phyloP scores from a whole-genome alignment of 2,797 vertebrate genomes.

The Anableps anableps region DNA sequence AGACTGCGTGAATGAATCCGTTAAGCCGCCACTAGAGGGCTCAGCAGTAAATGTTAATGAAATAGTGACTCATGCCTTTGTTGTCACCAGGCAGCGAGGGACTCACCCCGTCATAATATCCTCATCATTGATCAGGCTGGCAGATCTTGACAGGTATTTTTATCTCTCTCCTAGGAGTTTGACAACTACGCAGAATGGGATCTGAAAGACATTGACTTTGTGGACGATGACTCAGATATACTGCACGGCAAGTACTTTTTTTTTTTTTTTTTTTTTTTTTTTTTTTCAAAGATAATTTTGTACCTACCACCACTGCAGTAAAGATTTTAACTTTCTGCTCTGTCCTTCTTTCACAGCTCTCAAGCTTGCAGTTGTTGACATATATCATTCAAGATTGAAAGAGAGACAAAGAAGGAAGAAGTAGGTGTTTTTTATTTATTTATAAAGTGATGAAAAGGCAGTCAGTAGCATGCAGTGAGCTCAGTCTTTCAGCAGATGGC shows the following conservation, averaged over 20 bases:
- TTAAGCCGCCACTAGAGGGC: constrained; percentile 8
- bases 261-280: not conserved
- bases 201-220: constrained; percentile 99
- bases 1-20: not conserved
- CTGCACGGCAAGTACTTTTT: constrained; percentile 85
- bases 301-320: no score
- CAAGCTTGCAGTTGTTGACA: constrained; percentile 97
- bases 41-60: constrained; percentile 8
- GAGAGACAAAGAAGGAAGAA: constrained; percentile 97
- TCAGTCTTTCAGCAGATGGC: constrained; percentile 63
- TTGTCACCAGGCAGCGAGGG: constrained; percentile 16
- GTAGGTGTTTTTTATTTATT: constrained; percentile 81
- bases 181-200: constrained; percentile 99
- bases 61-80: constrained; percentile 14
- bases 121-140: constrained; percentile 13
- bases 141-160: constrained; percentile 5
- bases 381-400: constrained; percentile 97
- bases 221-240: constrained; percentile 98
- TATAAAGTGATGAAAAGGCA: not conserved
- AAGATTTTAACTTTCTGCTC: not conserved
- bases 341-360: constrained; percentile 83
- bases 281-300: not conserved
- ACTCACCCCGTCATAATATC: constrained; percentile 19
- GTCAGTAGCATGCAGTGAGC: constrained; percentile 33
- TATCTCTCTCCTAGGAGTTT: constrained; percentile 87